Evolutionary conservation across 2,888 invertebrate genomes (phyloP).

Genomic region (Cyclophora punctaria): DNA sequence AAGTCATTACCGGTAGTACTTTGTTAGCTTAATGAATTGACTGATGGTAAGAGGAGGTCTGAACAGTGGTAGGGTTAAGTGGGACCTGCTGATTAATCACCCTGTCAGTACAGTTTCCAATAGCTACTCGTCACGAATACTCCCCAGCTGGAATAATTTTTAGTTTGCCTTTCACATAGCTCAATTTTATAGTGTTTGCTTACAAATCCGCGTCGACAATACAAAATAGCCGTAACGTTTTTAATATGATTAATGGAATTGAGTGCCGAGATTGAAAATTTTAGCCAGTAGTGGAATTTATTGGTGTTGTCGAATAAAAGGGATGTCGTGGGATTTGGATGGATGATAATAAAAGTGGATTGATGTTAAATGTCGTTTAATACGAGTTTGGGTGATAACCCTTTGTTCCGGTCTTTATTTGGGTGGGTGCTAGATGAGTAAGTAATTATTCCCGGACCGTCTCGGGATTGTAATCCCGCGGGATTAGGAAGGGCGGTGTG

Average conservation of each 20-base stretch:
- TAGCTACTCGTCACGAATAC: constrained; percentile 66
- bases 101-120: constrained; percentile 69
- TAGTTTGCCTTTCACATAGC: constrained; percentile 25
- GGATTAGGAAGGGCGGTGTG: constrained; percentile 72
- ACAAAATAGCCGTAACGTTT: constrained; percentile 24
- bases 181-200: constrained; percentile 25
- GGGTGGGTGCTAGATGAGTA: constrained; percentile 44
- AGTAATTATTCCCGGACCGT: constrained; percentile 72
- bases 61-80: constrained; percentile 71
- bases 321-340: constrained; percentile 5
- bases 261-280: constrained; percentile 3
- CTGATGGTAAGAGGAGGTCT: constrained; percentile 67
- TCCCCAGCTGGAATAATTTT: constrained; percentile 45
- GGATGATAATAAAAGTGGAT: constrained; percentile 13
- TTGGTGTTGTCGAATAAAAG: constrained; percentile 7
- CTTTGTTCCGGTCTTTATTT: constrained; percentile 43
- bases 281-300: no score
- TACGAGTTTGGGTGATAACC: constrained; percentile 26
- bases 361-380: constrained; percentile 33
- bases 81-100: constrained; percentile 71
- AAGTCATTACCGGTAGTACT: constrained; percentile 71
- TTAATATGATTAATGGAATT: constrained; percentile 33
- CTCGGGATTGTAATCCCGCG: constrained; percentile 66
- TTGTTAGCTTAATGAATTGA: constrained; percentile 75
- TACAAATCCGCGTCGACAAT: constrained; percentile 9